A percentile compares a stretch with the other conserved stretches of the same genome.
Evolutionary conservation across 2,113 vertebrate genomes (phyloP).

Genomic region (Mus pahari): DNA sequence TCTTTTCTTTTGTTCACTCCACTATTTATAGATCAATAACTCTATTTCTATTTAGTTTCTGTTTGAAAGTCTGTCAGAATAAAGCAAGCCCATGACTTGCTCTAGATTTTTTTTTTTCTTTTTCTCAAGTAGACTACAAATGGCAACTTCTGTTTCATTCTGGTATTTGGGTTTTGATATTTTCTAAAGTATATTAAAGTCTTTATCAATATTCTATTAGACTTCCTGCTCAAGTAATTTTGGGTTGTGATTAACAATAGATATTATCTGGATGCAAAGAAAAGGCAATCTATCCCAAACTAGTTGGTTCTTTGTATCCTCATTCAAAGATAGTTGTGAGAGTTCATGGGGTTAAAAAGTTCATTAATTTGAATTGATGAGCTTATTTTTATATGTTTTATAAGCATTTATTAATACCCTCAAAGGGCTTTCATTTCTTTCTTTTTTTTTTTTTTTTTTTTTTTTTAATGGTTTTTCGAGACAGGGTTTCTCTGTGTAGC

Average conservation of each 20-base stretch:
- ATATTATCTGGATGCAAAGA: slow-evolving; percentile 37
- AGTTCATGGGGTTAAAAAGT: slow-evolving; percentile 23
- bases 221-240: not conserved
- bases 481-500: too few species aligned
- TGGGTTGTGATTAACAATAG: not conserved
- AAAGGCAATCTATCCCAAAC: slow-evolving; percentile 1
- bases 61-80: slow-evolving; percentile 40
- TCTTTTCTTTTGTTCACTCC: slow-evolving; percentile 6
- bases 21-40: not conserved
- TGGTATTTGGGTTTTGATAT: slow-evolving; percentile 5
- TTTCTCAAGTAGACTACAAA: slow-evolving; percentile 28
- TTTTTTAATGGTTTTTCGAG: too few species aligned
- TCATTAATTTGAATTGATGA: slow-evolving; percentile 19
- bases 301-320: not conserved
- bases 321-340: slow-evolving; percentile 11
- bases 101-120: slow-evolving; percentile 29
- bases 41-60: slow-evolving; percentile 30
- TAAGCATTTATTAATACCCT: slow-evolving; percentile 11
- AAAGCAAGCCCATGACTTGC: not conserved
- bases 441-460: too few species aligned
- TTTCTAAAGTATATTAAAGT: slow-evolving; percentile 63
- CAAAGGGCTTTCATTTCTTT: slow-evolving; percentile 33
- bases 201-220: slow-evolving; percentile 19
- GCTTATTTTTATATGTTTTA: slow-evolving; percentile 9
- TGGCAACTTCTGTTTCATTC: slow-evolving; percentile 26